Evolutionary conservation across 2,113 vertebrate species (phyloP).

Genomic region (Guaruba guarouba): DNA sequence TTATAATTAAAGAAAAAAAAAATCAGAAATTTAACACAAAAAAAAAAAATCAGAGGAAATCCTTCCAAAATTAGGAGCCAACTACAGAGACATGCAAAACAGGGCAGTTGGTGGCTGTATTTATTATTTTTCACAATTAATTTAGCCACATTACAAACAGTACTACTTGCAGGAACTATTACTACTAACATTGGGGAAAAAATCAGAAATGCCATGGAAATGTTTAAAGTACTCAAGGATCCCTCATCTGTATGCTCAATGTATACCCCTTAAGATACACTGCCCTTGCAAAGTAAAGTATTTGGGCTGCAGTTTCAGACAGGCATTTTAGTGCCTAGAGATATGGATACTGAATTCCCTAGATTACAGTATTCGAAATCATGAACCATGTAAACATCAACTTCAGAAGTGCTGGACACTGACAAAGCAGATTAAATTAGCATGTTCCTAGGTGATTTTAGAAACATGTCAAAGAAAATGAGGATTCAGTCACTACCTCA

Average conservation of each 20-base stretch:
- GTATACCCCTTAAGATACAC: neutral
- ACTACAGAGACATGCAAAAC: neutral
- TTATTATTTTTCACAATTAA: neutral
- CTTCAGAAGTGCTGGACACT: neutral
- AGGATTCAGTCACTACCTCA: neutral
- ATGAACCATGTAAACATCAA: neutral
- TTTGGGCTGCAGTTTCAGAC: neutral
- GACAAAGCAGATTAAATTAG: neutral
- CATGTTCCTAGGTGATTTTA: neutral
- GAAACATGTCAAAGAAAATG: neutral
- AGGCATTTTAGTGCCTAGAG: neutral
- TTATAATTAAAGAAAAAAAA: neutral
- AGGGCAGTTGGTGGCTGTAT: neutral
- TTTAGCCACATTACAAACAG: neutral
- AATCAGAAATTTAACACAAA: neutral
- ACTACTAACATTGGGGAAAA: neutral
- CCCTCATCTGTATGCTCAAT: neutral
- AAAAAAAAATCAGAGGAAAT: neutral
- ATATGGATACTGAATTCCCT: neutral
- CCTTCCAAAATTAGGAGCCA: neutral
- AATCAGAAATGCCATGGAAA: neutral
- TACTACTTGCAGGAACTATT: neutral
- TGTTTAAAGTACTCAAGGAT: neutral
- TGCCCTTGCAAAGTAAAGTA: neutral
- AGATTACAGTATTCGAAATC: neutral